A percentile compares a stretch with the other conserved stretches of the same genome.
Conservation (phyloP, 1,140 invertebrate species). For the Panulirus ornatus region DNA sequence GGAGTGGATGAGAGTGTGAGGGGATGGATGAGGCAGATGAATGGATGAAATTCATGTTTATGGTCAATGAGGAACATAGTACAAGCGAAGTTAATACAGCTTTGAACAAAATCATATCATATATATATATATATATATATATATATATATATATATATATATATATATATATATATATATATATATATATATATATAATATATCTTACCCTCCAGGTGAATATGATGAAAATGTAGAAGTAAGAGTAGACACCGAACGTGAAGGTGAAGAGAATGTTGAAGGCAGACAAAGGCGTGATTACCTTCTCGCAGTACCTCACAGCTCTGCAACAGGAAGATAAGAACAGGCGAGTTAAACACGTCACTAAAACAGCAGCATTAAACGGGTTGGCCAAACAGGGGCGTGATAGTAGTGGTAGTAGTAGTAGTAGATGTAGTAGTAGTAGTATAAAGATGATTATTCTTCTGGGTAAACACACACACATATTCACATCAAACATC, state of each 20-base stretch:
- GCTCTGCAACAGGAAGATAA: background rate
- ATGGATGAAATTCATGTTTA: too few species aligned
- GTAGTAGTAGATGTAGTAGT: too few species aligned
- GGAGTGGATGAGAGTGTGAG: background rate
- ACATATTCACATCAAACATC: too few species aligned
- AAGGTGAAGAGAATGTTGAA: slow-evolving; percentile 91
- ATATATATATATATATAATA: background rate
- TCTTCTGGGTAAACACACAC: too few species aligned
- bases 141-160: slow-evolving; percentile 11
- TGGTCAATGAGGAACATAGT: too few species aligned
- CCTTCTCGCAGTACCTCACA: slow-evolving; percentile 85
- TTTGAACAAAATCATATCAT: too few species aligned
- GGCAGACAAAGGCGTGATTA: slow-evolving; percentile 91
- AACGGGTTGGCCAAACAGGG: background rate
- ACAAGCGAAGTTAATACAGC: too few species aligned
- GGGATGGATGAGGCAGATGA: background rate
- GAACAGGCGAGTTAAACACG: background rate
- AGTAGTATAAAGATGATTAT: too few species aligned
- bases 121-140: slow-evolving; percentile 28
- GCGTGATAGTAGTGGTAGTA: too few species aligned
- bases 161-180: slow-evolving; percentile 12
- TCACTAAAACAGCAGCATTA: background rate
- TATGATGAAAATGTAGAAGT: slow-evolving; percentile 93
- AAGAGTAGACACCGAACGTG: slow-evolving; percentile 92
- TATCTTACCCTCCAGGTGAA: slow-evolving; percentile 87